Evolutionary conservation across 2,113 vertebrate genomes (phyloP).

Genomic region (Ailuropoda melanoleuca): DNA sequence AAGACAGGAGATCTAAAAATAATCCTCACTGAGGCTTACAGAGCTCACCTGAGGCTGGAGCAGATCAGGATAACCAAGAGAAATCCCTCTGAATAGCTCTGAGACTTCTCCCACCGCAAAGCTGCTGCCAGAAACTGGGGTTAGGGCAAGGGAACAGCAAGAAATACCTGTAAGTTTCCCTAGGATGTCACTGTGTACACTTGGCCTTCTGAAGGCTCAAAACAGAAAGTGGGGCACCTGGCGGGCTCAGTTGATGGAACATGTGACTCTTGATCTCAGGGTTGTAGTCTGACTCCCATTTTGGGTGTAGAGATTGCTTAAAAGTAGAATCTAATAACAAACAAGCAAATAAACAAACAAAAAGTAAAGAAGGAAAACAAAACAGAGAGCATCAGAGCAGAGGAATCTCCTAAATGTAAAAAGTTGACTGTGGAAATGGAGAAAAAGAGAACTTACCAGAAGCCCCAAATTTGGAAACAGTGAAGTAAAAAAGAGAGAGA

Average conservation of each 20-base stretch:
- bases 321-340: background rate
- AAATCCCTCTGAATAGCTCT: background rate
- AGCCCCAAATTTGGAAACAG: background rate
- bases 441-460: background rate
- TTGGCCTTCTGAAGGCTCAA: background rate
- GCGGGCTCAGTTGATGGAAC: background rate
- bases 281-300: background rate
- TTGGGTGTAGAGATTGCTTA: background rate
- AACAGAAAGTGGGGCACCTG: background rate
- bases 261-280: background rate
- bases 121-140: background rate
- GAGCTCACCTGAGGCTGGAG: background rate
- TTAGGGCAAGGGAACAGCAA: no score
- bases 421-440: background rate
- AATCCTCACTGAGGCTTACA: background rate
- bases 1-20: background rate
- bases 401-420: background rate
- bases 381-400: background rate
- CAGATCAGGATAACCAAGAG: background rate
- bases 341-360: background rate
- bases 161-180: background rate
- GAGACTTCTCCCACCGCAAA: background rate
- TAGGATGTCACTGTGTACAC: background rate
- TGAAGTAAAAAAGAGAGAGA: background rate
- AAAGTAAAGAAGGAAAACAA: background rate